A percentile compares a stretch with the other conserved stretches of the same genome.
phyloP scores from a whole-genome alignment of 2,888 invertebrate species.

The Molanna angustata region DNA sequence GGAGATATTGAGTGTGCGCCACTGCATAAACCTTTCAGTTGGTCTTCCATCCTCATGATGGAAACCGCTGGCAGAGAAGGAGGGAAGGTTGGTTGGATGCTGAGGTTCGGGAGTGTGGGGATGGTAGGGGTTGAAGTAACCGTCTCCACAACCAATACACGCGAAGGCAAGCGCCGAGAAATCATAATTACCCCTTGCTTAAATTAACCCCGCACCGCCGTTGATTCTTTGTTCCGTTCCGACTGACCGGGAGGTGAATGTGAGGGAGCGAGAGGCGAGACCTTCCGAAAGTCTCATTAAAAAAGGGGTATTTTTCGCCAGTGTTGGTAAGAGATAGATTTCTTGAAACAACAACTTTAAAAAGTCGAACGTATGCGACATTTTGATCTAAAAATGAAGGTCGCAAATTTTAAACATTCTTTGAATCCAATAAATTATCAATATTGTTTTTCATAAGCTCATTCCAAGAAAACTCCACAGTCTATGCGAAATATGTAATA shows the following conservation, averaged over 20 bases:
- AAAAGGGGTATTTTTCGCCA: constrained; percentile 29
- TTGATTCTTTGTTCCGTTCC: constrained; percentile 15
- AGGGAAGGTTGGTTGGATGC: constrained; percentile 1
- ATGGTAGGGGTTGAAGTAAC: constrained; percentile 10
- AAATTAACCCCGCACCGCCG: constrained; percentile 31
- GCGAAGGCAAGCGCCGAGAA: constrained; percentile 30
- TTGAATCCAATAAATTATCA: too few relatives aligned
- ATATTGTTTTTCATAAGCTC: too few relatives aligned
- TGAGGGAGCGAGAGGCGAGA: constrained; percentile 14
- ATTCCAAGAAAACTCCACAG: too few relatives aligned
- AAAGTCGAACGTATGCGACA: too few relatives aligned
- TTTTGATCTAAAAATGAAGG: too few relatives aligned
- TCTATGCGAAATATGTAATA: too few relatives aligned
- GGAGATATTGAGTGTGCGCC: constrained; percentile 9
- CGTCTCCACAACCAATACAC: constrained; percentile 15
- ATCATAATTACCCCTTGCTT: constrained; percentile 32
- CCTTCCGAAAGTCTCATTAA: constrained; percentile 29
- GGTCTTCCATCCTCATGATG: constrained; percentile 19
- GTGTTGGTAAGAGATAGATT: constrained; percentile 6
- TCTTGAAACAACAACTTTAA: too few relatives aligned
- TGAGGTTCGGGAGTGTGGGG: not conserved
- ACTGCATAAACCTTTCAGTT: constrained; percentile 13
- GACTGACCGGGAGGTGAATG: constrained; percentile 10
- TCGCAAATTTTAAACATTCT: too few relatives aligned
- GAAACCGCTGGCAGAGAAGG: constrained; percentile 15